Base-by-base conservation (phyloP, 2,888 invertebrate genomes). In the Zootermopsis nevadensis region DNA sequence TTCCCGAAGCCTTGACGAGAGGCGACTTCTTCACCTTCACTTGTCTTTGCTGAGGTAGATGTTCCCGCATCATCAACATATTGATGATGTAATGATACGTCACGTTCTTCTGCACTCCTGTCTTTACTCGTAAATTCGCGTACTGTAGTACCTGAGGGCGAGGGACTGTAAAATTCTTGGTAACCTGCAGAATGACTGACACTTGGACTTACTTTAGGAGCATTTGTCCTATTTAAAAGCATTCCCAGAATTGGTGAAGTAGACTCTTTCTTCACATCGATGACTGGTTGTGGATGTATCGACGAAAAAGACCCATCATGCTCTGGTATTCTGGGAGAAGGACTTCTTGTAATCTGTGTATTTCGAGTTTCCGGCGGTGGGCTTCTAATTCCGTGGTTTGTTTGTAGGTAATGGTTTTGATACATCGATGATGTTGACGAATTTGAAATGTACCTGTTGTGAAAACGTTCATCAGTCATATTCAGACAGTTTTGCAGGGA, bases 241-340 rank as follows among this genome's bases (percentile, higher is more conserved):
- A 48, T 77, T 8, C 31, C 77, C 55, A 77, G 33, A 27, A 77
- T 48, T 2, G 77, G 48, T 38, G 76, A 48, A 19, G 76, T 42
- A 3, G 74, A 24, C 15, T 27, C 76, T 30, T 38, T 42, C 38
- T 38, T 30, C 1, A 15, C 48, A 15, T 76, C 76, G 30, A 27
- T 27, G 24, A 15, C 72, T 72, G 33, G 7, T n/a, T 76, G 27
- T 2, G 27, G 35, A 42, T 42, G 24, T 15, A 48, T 27, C 4
- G n/a, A 4, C n/a, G 60, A 15, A 27, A 60, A 60, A 27, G 60
- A 4, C n/a, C 12, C 60, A 0, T 27, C 60, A 2, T 60, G 27
- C 1, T 27, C 60, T 60, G 60, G 4, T n/a, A n/a, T 27, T 60
- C 60, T 27, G 1, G 60, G 27, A 27, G 60, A 60, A 60, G 60